phyloP scores from a whole-genome alignment of 2,797 vertebrate genomes.

The Arnoldichthys spilopterus region DNA sequence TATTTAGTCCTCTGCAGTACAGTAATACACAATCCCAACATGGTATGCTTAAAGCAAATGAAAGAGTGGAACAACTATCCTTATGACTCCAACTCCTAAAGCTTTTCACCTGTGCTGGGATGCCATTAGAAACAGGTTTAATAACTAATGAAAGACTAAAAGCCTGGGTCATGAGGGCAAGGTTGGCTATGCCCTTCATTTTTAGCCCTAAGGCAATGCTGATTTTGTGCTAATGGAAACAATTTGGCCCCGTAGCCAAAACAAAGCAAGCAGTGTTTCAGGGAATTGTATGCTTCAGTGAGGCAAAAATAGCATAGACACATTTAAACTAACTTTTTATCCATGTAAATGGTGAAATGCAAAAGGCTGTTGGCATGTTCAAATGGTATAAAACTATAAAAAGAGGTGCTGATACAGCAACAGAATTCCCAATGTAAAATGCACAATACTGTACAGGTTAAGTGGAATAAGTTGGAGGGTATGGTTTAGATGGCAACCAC shows the following conservation, averaged over 20 bases:
- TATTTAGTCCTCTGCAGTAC: conserved; percentile 40
- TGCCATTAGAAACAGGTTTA: conserved; percentile 41
- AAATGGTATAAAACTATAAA: no score
- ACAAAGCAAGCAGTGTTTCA: conserved; percentile 15
- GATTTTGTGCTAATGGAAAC: conserved; percentile 19
- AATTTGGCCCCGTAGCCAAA: not conserved
- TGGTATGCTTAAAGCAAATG: conserved; percentile 37
- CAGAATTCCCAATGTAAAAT: no score
- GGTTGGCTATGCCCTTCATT: not conserved
- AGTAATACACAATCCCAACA: conserved; percentile 5
- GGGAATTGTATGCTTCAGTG: not conserved
- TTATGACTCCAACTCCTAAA: conserved; percentile 17
- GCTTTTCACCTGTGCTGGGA: conserved; percentile 43
- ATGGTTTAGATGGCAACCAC: no score
- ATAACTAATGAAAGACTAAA: conserved; percentile 31
- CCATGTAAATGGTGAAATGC: no score
- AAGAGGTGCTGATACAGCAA: no score
- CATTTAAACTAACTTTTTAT: not conserved
- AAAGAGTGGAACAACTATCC: conserved; percentile 19
- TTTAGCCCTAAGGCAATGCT: not conserved
- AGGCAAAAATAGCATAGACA: not conserved
- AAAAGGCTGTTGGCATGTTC: no score
- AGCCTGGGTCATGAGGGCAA: conserved; percentile 22
- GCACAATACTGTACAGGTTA: no score
- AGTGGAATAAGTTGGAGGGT: no score